phyloP scores from a whole-genome alignment of 2,797 vertebrate genomes.

The Erpetoichthys calabaricus region DNA sequence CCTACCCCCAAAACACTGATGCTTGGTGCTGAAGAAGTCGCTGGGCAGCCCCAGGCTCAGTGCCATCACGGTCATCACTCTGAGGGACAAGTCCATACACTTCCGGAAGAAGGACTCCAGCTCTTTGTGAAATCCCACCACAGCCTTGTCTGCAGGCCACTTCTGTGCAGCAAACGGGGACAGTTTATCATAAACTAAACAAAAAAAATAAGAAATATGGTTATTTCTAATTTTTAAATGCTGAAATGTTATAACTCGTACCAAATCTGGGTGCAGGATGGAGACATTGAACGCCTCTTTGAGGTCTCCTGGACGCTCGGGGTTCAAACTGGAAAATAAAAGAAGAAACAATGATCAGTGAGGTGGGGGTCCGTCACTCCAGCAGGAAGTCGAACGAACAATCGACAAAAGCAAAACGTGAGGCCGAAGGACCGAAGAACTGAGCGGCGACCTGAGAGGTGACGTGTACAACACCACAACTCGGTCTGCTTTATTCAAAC shows the following conservation, averaged over 20 bases:
- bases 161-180: conserved; percentile 21
- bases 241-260: conserved; percentile 24
- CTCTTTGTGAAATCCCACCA: conserved; percentile 25
- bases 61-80: conserved; percentile 42
- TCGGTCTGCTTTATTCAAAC: no score
- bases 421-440: neutral
- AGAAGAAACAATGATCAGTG: neutral
- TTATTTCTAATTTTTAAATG: neutral
- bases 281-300: conserved; percentile 48
- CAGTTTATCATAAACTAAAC: neutral
- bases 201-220: neutral
- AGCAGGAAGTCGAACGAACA: neutral
- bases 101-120: conserved; percentile 33
- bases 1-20: conserved; percentile 41
- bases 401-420: no score
- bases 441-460: neutral
- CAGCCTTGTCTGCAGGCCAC: conserved; percentile 33
- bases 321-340: conserved; percentile 38
- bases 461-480: neutral
- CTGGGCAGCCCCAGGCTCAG: conserved; percentile 36
- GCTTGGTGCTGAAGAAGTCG: conserved; percentile 35
- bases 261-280: conserved; percentile 28
- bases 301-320: conserved; percentile 37
- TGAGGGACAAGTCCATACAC: conserved; percentile 43
- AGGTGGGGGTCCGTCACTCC: neutral